These are phyloP conservation scores for Caenorhabditis macrosperma DNA, from an alignment of 2,888 invertebrate genomes.

Conservation along the genomic window DNA sequence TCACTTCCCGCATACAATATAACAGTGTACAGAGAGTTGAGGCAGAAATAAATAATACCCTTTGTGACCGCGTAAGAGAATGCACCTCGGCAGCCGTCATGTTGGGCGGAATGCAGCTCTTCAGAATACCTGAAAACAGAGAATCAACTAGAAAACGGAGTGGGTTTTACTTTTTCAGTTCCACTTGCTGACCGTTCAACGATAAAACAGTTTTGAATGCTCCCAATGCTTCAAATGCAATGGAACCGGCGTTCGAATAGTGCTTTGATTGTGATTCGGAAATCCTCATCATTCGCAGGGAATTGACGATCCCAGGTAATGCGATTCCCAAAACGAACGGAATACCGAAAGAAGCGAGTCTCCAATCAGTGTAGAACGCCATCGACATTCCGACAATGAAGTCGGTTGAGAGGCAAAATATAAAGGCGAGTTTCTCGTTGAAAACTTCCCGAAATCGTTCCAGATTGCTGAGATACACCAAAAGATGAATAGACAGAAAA, in stretches of 20 bases:
- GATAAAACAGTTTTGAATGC: slow-evolving; percentile 48
- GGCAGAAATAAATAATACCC: slow-evolving; percentile 77
- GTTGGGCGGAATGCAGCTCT: slow-evolving; percentile 64
- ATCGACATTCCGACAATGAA: slow-evolving; percentile 50
- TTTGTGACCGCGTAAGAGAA: slow-evolving; percentile 79
- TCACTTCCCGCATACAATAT: slow-evolving; percentile 70
- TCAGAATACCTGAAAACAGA: slow-evolving; percentile 65
- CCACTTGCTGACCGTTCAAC: slow-evolving; percentile 43
- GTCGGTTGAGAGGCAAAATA: slow-evolving; percentile 65
- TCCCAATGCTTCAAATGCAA: slow-evolving; percentile 43
- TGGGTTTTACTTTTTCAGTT: slow-evolving; percentile 25
- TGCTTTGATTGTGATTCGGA: slow-evolving; percentile 35
- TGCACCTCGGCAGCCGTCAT: slow-evolving; percentile 70
- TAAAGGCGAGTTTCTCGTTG: slow-evolving; percentile 74
- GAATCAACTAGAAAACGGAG: background rate
- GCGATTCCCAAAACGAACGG: slow-evolving; percentile 77
- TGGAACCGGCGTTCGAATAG: slow-evolving; percentile 50
- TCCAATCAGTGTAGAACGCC: slow-evolving; percentile 73
- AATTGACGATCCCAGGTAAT: slow-evolving; percentile 72
- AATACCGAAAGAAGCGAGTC: slow-evolving; percentile 75
- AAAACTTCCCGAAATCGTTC: slow-evolving; percentile 75
- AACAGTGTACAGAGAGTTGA: slow-evolving; percentile 78
- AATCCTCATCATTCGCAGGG: slow-evolving; percentile 52
- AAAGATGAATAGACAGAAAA: background rate
- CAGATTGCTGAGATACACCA: slow-evolving; percentile 69